phyloP scores from a whole-genome alignment of 2,113 vertebrate genomes.

The Turnix velox region DNA sequence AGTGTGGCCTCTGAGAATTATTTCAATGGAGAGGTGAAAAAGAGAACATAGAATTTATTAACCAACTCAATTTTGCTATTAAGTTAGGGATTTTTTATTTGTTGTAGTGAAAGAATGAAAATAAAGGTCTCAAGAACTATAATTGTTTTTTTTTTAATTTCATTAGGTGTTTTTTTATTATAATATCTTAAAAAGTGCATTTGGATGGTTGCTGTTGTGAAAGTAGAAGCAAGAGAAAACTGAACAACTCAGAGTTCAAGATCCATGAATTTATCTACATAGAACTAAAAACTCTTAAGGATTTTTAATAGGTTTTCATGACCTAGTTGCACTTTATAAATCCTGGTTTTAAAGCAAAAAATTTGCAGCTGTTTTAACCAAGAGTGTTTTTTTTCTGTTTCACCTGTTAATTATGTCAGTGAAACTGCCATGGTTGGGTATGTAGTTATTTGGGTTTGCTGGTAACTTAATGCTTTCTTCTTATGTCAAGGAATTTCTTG shows the following conservation, averaged over 20 bases:
- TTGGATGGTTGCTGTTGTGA: neutral
- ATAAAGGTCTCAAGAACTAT: neutral
- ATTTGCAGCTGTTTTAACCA: neutral
- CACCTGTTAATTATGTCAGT: neutral
- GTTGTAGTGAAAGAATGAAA: neutral
- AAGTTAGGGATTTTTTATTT: neutral
- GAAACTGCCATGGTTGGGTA: neutral
- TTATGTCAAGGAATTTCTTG: neutral
- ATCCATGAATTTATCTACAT: rapidly evolving
- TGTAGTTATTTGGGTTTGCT: neutral
- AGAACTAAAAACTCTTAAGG: neutral
- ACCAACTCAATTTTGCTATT: neutral
- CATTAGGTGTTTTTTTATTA: neutral
- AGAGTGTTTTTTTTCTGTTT: neutral
- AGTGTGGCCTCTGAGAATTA: neutral
- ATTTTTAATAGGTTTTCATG: neutral
- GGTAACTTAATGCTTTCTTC: neutral
- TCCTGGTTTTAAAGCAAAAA: neutral
- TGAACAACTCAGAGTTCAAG: neutral
- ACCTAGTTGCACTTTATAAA: neutral
- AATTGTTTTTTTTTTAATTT: neutral
- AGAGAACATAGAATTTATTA: neutral
- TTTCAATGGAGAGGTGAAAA: neutral
- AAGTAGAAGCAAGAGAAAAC: neutral
- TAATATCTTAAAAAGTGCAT: neutral